Percentiles rank a stretch among this genome's conserved stretches.
Evolutionary conservation across 2,888 invertebrate species (phyloP).

Genomic region (Eulithis prunata): DNA sequence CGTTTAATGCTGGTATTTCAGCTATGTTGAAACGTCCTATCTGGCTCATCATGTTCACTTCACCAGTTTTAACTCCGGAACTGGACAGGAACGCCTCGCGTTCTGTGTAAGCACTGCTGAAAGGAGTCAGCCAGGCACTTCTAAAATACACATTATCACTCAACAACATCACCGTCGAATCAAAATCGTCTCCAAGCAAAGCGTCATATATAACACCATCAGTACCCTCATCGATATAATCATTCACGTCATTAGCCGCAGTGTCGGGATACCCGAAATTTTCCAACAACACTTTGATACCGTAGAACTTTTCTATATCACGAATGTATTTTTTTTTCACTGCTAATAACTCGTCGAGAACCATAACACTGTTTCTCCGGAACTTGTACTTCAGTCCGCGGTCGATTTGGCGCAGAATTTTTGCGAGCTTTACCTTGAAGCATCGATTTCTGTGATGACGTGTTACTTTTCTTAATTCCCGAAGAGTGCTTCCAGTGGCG

Average conservation of each 20-base stretch:
- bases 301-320: slow-evolving; percentile 51
- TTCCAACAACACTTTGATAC: slow-evolving; percentile 53
- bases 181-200: slow-evolving; percentile 59
- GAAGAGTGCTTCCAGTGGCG: slow-evolving; percentile 53
- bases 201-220: slow-evolving; percentile 47
- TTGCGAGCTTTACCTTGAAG: slow-evolving; percentile 54
- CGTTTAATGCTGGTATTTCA: slow-evolving; percentile 52
- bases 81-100: slow-evolving; percentile 46
- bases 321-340: slow-evolving; percentile 55
- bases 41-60: slow-evolving; percentile 67
- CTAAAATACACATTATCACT: slow-evolving; percentile 62
- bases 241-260: slow-evolving; percentile 54
- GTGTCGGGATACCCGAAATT: slow-evolving; percentile 53
- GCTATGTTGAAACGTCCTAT: slow-evolving; percentile 56
- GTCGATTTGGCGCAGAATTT: slow-evolving; percentile 53
- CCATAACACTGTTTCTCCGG: slow-evolving; percentile 54
- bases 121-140: slow-evolving; percentile 61
- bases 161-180: slow-evolving; percentile 53
- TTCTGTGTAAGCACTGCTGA: slow-evolving; percentile 52
- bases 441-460: slow-evolving; percentile 55
- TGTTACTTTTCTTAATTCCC: slow-evolving; percentile 62
- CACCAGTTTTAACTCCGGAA: slow-evolving; percentile 39
- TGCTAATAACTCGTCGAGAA: slow-evolving; percentile 55
- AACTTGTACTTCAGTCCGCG: slow-evolving; percentile 48
- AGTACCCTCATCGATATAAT: slow-evolving; percentile 48